A percentile compares a stretch with the other conserved stretches of the same genome.
phyloP scores from a whole-genome alignment of 1,140 invertebrate genomes.

The Plectrocnemia conspersa region DNA sequence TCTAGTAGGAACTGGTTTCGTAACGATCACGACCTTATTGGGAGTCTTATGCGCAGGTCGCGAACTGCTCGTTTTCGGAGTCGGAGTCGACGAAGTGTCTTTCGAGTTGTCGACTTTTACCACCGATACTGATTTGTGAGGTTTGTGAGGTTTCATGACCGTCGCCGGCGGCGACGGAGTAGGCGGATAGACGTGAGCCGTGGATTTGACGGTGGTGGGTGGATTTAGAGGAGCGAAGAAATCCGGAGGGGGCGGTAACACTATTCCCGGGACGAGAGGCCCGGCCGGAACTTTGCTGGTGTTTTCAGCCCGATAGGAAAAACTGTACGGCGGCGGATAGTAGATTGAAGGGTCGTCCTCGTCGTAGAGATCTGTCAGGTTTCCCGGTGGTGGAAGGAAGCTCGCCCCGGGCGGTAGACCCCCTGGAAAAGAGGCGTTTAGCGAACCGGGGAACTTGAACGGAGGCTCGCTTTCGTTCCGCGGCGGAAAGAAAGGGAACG shows the following conservation, averaged over 20 bases:
- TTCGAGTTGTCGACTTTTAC: constrained; percentile 19
- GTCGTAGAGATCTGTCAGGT: constrained; percentile 70
- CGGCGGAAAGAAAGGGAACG: constrained; percentile 51
- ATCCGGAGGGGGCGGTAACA: constrained; percentile 79
- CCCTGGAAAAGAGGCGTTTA: constrained; percentile 53
- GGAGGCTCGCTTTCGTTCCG: constrained; percentile 51
- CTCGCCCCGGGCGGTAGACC: constrained; percentile 61
- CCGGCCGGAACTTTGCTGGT: constrained; percentile 72
- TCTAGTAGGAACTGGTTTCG: constrained; percentile 37
- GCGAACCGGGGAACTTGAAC: constrained; percentile 51
- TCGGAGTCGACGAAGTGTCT: constrained; percentile 21
- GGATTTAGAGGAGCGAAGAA: constrained; percentile 68
- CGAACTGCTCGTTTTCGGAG: constrained; percentile 25
- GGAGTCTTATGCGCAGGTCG: constrained; percentile 14
- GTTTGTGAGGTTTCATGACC: constrained; percentile 19
- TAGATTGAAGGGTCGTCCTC: constrained; percentile 86
- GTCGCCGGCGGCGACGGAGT: constrained; percentile 36
- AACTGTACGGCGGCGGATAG: constrained; percentile 84
- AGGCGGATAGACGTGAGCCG: constrained; percentile 41
- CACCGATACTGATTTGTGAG: constrained; percentile 14
- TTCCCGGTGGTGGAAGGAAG: constrained; percentile 64
- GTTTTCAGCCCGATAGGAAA: constrained; percentile 75
- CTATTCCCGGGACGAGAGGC: constrained; percentile 80
- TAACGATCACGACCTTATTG: constrained; percentile 23
- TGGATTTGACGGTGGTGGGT: constrained; percentile 41